Evolutionary conservation across 2,797 vertebrate genomes (phyloP).

Genomic region (Chaunax sp.): DNA sequence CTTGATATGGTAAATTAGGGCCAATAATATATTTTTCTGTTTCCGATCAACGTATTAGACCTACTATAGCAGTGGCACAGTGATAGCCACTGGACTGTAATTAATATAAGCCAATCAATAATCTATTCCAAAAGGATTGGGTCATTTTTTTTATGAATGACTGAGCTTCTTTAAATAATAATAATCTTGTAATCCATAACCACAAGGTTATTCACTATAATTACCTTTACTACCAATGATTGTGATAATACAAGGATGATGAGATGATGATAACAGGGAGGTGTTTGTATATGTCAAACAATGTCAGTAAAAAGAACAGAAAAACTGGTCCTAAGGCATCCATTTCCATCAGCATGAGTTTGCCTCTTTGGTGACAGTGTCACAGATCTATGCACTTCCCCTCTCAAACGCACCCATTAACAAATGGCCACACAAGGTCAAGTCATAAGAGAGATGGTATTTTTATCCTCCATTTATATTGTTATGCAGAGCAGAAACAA

Average conservation of each 20-base stretch:
- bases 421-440: constrained; percentile 68
- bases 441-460: constrained; percentile 57
- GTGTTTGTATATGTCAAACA: not conserved
- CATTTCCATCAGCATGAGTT: constrained; percentile 36
- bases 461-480: constrained; percentile 60
- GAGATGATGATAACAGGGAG: constrained; percentile 11
- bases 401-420: constrained; percentile 43
- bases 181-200: constrained; percentile 6
- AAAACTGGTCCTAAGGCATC: constrained; percentile 29
- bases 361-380: constrained; percentile 33
- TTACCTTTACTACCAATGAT: not conserved
- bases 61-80: not conserved
- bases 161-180: constrained; percentile 11
- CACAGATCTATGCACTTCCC: constrained; percentile 45
- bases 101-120: constrained; percentile 37
- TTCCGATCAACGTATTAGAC: constrained; percentile 12
- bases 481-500: constrained; percentile 38
- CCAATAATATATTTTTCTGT: not conserved
- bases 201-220: not conserved
- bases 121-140: constrained; percentile 5
- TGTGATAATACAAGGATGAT: constrained; percentile 2
- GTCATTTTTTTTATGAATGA: constrained; percentile 5
- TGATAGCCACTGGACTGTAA: constrained; percentile 14
- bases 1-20: not conserved
- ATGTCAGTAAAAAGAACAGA: constrained; percentile 3